Percentiles rank a stretch among this genome's conserved stretches.
Evolutionary conservation across 2,113 vertebrate species (phyloP).

Genomic region (Ammodytes marinus): DNA sequence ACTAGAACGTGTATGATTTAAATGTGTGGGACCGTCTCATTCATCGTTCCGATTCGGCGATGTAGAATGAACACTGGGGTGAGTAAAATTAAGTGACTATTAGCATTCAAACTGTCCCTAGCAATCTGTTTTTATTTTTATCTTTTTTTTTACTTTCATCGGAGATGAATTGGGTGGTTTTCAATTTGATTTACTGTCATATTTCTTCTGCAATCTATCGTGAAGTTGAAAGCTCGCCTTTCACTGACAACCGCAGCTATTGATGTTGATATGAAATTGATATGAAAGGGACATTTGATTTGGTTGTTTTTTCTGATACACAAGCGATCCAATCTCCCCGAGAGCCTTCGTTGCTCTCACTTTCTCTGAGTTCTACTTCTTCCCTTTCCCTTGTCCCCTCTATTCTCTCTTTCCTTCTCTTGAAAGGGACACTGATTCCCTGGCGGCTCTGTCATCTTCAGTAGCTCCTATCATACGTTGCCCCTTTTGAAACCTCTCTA

Average conservation of each 20-base stretch:
- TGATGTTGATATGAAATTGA: constrained; percentile 44
- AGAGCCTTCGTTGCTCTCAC: constrained; percentile 35
- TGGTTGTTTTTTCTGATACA: constrained; percentile 12
- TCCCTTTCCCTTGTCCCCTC: neutral
- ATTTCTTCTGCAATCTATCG: constrained; percentile 33
- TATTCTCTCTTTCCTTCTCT: constrained; percentile 8
- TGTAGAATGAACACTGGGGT: constrained; percentile 20
- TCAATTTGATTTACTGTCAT: constrained; percentile 59
- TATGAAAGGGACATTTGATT: constrained; percentile 16
- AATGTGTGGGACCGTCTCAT: constrained; percentile 59
- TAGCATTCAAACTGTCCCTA: constrained; percentile 52
- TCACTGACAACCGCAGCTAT: constrained; percentile 7
- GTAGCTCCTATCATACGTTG: constrained; percentile 32
- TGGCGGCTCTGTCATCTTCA: constrained; percentile 34
- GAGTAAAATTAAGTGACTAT: constrained; percentile 58
- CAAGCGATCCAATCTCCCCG: constrained; percentile 13
- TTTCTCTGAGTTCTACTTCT: constrained; percentile 23
- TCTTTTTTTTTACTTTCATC: constrained; percentile 12
- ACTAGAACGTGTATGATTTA: constrained; percentile 60
- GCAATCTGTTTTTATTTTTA: constrained; percentile 33
- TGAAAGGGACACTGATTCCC: constrained; percentile 34
- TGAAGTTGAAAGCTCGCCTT: constrained; percentile 13
- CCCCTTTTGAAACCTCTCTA: constrained; percentile 44
- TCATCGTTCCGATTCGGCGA: constrained; percentile 44
- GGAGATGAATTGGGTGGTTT: constrained; percentile 40